phyloP scores from a whole-genome alignment of 2,797 vertebrate species.

The Eulemur mongoz region DNA sequence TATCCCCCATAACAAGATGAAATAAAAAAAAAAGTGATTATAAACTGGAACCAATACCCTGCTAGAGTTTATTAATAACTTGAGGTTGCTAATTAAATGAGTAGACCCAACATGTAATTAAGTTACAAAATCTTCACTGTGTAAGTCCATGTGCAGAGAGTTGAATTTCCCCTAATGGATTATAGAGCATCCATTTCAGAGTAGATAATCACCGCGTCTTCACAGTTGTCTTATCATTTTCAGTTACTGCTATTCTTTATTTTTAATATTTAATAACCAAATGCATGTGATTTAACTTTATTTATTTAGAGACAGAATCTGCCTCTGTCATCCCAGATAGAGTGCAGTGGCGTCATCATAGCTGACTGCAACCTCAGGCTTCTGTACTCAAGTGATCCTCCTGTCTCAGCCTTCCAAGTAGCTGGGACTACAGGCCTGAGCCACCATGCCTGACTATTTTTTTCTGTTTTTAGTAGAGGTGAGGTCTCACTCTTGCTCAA shows the following conservation, averaged over 20 bases:
- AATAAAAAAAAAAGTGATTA: not conserved
- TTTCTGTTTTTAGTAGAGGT: no score
- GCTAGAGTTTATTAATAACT: not conserved
- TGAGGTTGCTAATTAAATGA: not conserved
- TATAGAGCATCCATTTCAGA: not conserved
- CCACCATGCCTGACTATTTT: no score
- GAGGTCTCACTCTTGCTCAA: no score
- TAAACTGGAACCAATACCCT: not conserved
- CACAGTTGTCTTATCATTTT: not conserved
- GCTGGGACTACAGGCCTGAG: no score
- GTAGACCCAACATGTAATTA: not conserved
- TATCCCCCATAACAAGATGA: no score
- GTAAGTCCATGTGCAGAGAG: not conserved
- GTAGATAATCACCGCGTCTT: fast-evolving
- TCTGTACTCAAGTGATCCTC: no score
- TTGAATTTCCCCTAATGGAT: not conserved
- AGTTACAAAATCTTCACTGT: not conserved
- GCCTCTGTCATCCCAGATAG: no score
- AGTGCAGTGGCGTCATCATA: no score
- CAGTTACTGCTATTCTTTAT: not conserved
- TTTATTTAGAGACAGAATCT: no score
- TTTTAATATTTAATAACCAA: not conserved
- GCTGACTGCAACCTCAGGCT: no score
- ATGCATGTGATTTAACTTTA: not conserved
- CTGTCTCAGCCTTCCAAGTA: no score